Base-by-base conservation (phyloP, 2,888 invertebrate species). In the Lasioglossum zephyrum region DNA sequence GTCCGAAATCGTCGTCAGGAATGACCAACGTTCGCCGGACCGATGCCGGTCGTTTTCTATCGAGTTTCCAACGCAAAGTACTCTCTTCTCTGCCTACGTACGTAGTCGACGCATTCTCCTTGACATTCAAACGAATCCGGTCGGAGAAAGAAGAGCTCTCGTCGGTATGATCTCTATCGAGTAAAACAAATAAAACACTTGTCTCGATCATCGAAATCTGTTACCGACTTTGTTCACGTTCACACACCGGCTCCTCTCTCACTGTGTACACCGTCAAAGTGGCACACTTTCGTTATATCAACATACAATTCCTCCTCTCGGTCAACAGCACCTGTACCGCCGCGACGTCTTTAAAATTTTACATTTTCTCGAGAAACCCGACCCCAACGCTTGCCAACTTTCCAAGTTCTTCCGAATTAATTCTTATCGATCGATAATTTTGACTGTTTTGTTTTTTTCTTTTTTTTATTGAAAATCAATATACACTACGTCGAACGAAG, bases 251-350 rank as follows among this genome's bases (percentile, higher is more conserved):
- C 36, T 31, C n/a, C 47, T n/a, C 36, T 49, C 66, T n/a, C 66
- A 36, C 36, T 18, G 5, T 18, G 5, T 39, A 16, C n/a, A 69
- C n/a, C 8, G 77, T 39, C 49, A 69, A 69, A 49, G 49, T 13
- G 47, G 39, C 47, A 69, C 77, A 77, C 77, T 77, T 49, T 47
- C 47, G 11, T n/a, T 66, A n/a, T 70, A 70, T 53, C 77, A 77
- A 69, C 41, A 31, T n/a, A 70, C 70, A 39, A 41, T 70, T 41
- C 53, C 39, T 31, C 11, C 9, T 3, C 36, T 36, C 36, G 9
- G 49, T 16, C 18, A 69, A 39, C 39, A 9, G 22, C 69, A 39
- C 69, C 39, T 39, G 39, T 4, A 36, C 69, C 39, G 39, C 39
- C 39, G 4, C 36, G 36, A 22, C 39, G 22, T 39, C 22, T 36